A percentile compares a stretch with the other conserved stretches of the same genome.
Evolutionary conservation across 2,113 vertebrate species (phyloP).

Genomic region (Ramphastos sulfuratus): DNA sequence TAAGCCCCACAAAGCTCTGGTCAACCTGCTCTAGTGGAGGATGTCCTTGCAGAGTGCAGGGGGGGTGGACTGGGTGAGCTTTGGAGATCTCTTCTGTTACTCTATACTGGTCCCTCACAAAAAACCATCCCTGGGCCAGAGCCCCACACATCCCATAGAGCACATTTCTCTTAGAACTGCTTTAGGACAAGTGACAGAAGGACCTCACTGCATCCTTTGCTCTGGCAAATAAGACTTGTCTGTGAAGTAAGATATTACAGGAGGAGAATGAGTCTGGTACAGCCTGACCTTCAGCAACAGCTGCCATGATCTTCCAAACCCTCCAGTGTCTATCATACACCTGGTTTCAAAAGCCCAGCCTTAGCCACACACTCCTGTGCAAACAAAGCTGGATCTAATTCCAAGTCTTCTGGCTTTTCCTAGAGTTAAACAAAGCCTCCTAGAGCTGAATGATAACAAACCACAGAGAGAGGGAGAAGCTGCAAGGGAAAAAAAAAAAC

Average conservation of each 20-base stretch:
- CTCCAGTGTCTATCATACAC: neutral
- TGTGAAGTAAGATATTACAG: neutral
- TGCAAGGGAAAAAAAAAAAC: neutral
- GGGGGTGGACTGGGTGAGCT: no score
- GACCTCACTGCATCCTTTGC: neutral
- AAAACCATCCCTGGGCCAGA: neutral
- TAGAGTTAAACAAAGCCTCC: conserved; percentile 53
- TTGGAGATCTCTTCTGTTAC: no score
- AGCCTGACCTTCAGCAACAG: neutral
- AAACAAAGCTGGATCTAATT: conserved; percentile 50
- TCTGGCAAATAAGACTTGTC: neutral
- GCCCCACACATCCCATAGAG: neutral
- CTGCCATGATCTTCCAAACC: conserved; percentile 18
- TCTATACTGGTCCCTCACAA: neutral
- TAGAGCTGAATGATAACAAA: conserved; percentile 54
- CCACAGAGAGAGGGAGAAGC: conserved; percentile 16
- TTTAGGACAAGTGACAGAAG: neutral
- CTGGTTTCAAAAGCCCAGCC: conserved; percentile 39
- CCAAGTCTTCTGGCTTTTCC: conserved; percentile 45
- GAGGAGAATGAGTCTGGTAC: neutral
- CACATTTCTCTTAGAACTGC: neutral
- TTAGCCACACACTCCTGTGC: conserved; percentile 53
- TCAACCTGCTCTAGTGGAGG: no score
- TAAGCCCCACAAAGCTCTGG: no score
- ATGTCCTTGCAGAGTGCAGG: no score